Conservation (phyloP, 2,888 invertebrate genomes). For the Clusia tigrina region DNA sequence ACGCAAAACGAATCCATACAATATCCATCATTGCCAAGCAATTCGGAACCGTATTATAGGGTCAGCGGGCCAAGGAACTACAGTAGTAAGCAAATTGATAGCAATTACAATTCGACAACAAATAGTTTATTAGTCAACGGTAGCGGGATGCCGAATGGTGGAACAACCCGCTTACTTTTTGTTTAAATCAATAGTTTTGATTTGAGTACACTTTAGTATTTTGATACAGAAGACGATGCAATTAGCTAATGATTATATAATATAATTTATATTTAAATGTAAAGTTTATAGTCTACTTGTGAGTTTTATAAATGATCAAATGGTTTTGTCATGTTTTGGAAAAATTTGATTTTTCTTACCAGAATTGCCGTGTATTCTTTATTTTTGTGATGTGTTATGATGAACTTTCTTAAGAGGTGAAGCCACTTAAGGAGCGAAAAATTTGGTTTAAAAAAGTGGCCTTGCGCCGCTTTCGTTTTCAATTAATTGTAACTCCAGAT, state of each 20-base stretch:
- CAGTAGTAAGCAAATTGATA: conserved; percentile 26
- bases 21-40: conserved; percentile 53
- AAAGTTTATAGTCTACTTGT: neutral
- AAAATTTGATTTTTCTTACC: neutral
- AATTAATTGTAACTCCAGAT: too few species aligned
- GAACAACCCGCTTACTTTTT: conserved; percentile 58
- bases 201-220: neutral
- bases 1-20: conserved; percentile 63
- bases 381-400: too few species aligned
- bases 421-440: too few species aligned
- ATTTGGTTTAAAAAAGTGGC: too few species aligned
- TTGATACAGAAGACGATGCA: neutral
- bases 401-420: too few species aligned
- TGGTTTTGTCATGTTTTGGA: neutral
- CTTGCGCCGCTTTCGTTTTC: too few species aligned
- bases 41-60: conserved; percentile 51
- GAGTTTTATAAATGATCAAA: neutral
- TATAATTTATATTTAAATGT: neutral
- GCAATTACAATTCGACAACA: conserved; percentile 38
- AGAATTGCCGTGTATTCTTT: neutral
- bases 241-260: neutral
- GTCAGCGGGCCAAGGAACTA: conserved; percentile 38
- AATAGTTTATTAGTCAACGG: conserved; percentile 57
- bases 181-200: conserved; percentile 47
- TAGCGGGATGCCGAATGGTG: conserved; percentile 52